Evolutionary conservation across 2,888 invertebrate genomes (phyloP).

Genomic region (Oscheius myriophilus): DNA sequence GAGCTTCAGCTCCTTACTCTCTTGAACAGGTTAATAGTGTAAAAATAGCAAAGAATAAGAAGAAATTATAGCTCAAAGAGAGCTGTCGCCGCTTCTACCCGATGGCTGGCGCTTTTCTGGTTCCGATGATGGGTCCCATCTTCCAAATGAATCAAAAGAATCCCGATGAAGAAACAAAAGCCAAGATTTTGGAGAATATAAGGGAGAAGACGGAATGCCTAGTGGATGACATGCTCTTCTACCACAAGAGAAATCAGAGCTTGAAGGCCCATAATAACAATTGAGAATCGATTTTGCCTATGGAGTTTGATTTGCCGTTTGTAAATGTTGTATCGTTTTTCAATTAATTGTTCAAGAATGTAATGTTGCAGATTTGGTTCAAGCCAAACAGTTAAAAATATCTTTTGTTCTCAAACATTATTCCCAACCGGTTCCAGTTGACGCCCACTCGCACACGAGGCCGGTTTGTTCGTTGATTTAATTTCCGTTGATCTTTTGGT

Average conservation of each 20-base stretch:
- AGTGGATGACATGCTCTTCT: constrained; percentile 12
- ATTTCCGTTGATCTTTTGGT: too few relatives aligned
- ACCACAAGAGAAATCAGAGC: constrained; percentile 19
- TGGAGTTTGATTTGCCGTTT: too few relatives aligned
- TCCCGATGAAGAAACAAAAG: constrained; percentile 14
- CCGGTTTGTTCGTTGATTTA: too few relatives aligned
- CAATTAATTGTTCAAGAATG: too few relatives aligned
- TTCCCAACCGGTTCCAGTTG: too few relatives aligned
- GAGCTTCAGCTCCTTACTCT: constrained; percentile 35
- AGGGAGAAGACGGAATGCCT: constrained; percentile 18
- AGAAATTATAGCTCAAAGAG: constrained; percentile 10
- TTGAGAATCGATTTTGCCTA: neutral
- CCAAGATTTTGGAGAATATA: neutral
- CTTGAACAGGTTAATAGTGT: constrained; percentile 39
- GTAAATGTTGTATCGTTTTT: neutral
- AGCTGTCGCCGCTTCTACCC: constrained; percentile 2
- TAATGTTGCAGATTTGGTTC: too few relatives aligned
- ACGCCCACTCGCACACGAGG: too few relatives aligned
- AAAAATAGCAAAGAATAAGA: neutral
- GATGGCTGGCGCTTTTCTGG: constrained; percentile 9
- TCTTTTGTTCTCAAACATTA: too few relatives aligned
- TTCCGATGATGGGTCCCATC: constrained; percentile 27
- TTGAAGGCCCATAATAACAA: constrained; percentile 24
- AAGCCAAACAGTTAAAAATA: too few relatives aligned
- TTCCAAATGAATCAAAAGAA: constrained; percentile 24